These are phyloP conservation scores for Abrostola tripartita DNA, from an alignment of 2,888 invertebrate species.

Conservation along the genomic window DNA sequence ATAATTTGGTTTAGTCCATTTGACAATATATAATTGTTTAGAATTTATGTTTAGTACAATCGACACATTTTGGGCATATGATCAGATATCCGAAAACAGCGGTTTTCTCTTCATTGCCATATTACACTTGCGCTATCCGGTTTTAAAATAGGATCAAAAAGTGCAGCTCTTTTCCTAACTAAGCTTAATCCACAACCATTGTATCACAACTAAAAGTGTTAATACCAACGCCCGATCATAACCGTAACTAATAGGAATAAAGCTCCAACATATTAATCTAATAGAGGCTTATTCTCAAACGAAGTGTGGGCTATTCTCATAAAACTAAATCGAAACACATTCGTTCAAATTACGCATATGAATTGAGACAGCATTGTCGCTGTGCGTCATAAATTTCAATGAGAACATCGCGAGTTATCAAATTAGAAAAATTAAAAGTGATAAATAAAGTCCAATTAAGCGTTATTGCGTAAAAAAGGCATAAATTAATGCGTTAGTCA, in stretches of 20 bases:
- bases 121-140: too few species aligned
- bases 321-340: conserved; percentile 74
- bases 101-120: too few species aligned
- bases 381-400: conserved; percentile 83
- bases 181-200: neutral
- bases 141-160: too few species aligned
- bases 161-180: neutral
- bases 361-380: conserved; percentile 78
- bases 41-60: too few species aligned
- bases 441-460: conserved; percentile 88
- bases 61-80: too few species aligned
- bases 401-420: conserved; percentile 78
- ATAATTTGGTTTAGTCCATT: too few species aligned
- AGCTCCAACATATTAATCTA: conserved; percentile 52
- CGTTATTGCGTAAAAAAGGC: conserved; percentile 88
- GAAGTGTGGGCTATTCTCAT: conserved; percentile 57
- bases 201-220: conserved; percentile 1
- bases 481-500: conserved; percentile 83
- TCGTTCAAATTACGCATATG: conserved; percentile 80
- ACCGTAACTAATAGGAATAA: conserved; percentile 48
- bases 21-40: too few species aligned
- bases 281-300: conserved; percentile 45
- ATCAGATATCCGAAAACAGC: too few species aligned
- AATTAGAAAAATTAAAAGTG: conserved; percentile 88
- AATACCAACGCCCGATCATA: conserved; percentile 18